These are phyloP conservation scores for Ostrea edulis DNA, from an alignment of 1,140 invertebrate species.

Conservation along the genomic window DNA sequence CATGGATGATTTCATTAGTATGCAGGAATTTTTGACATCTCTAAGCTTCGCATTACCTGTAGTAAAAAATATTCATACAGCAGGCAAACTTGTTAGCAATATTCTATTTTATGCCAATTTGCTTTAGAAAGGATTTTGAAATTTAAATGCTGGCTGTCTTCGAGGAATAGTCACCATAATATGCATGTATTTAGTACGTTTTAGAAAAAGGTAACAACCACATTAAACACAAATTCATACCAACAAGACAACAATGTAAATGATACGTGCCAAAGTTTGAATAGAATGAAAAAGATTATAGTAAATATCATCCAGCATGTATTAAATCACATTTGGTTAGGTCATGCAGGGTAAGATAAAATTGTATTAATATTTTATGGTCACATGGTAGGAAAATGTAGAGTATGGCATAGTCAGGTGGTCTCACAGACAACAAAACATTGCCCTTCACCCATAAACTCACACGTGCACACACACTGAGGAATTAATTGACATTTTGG, in stretches of 20 bases:
- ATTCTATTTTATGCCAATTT: not conserved
- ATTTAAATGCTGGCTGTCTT: not conserved
- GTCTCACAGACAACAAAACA: not conserved
- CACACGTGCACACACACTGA: not conserved
- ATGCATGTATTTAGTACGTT: not conserved
- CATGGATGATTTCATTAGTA: constrained; percentile 17
- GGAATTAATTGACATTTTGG: not conserved
- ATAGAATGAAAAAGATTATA: not conserved
- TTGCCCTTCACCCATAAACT: not conserved
- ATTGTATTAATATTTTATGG: not conserved
- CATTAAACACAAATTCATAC: not conserved
- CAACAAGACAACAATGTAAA: not conserved
- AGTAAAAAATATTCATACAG: not conserved
- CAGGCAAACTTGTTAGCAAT: not conserved
- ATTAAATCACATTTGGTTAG: constrained; percentile 15
- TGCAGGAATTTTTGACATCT: constrained; percentile 28
- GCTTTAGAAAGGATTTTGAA: not conserved
- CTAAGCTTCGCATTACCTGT: not conserved
- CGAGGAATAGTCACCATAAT: too few relatives aligned
- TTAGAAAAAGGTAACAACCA: not conserved
- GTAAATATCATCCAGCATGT: not conserved
- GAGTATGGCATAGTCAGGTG: not conserved
- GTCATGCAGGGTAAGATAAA: constrained; percentile 17
- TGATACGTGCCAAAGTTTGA: constrained; percentile 5
- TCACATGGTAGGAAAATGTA: not conserved